Evolutionary conservation across 2,113 vertebrate species (phyloP), one percentile per base, ranked within the genome.

Genomic region (Rhegmatorhina hoffmannsi): DNA sequence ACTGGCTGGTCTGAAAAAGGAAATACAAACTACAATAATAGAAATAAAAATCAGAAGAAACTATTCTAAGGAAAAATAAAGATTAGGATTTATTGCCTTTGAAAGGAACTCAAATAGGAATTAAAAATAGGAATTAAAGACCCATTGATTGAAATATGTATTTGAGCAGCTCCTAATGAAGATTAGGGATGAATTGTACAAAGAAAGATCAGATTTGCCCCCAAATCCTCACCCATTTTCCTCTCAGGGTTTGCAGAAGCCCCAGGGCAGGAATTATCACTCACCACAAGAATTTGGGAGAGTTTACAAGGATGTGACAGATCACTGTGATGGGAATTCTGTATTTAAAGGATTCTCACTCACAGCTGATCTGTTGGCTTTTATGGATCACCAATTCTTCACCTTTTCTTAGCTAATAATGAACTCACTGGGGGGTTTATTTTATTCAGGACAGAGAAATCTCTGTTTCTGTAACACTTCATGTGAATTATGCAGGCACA

Each of bases 401-500:
- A 26, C 2, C 11, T 15, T 11, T 50, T 66, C 60, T 69, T 16
- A 25, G 24, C 24, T n/a, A 17, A 29, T 7, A 18, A 43, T 77
- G 28, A 34, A 69, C 80, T 66, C 36, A 28, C 36, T 31, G n/a
- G 21, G 40, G n/a, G 21, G n/a, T 29, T 50, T 33, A 11, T 55
- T 29, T 44, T 11, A 34, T 17, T 47, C 47, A 50, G 55, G 50
- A 6, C 8, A 66, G 23, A 82, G 23, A 73, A 60, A 23, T 38
- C 11, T 40, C 17, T 14, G 75, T 58, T 77, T 18, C 50, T 69
- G 28, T 18, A 74, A 66, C 64, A 40, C 13, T 74, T n/a, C 26
- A 12, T 3, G 24, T 0, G 8, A 85, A 53, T 31, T 11, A 7
- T 0, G 31, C 4, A 59, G 24, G 49, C 49, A 58, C 15, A 70